These are phyloP conservation scores for Tenthredo scrophulariae DNA, from an alignment of 2,888 invertebrate species.

Conservation along the genomic window DNA sequence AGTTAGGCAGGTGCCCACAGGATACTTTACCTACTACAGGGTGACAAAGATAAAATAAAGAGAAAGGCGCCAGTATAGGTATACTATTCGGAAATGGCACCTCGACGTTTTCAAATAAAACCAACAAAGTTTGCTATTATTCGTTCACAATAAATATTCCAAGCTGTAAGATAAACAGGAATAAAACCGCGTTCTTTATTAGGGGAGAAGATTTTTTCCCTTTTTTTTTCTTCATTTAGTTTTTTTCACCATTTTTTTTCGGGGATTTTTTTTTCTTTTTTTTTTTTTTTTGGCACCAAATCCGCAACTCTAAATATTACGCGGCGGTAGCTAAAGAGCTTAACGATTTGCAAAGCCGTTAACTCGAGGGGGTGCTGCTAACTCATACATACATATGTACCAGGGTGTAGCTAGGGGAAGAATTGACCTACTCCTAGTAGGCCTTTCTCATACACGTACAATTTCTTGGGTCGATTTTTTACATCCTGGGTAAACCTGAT, in stretches of 20 bases:
- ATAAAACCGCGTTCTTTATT: neutral
- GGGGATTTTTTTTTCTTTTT: neutral
- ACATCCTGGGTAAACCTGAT: neutral
- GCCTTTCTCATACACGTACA: neutral
- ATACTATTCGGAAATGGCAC: neutral
- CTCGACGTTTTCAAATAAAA: neutral
- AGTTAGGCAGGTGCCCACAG: neutral
- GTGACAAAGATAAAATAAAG: neutral
- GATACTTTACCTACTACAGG: neutral
- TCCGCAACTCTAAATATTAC: conserved; percentile 19
- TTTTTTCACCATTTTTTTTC: neutral
- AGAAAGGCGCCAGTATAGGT: neutral
- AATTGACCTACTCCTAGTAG: neutral
- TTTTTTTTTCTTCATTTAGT: neutral
- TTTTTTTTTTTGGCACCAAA: neutral
- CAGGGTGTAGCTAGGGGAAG: neutral
- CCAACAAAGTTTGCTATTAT: neutral
- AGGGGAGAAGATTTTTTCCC: neutral
- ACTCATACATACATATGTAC: neutral
- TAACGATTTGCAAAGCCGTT: conserved; percentile 45
- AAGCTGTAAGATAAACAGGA: conserved; percentile 10
- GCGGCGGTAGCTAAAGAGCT: conserved; percentile 33
- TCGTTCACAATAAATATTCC: neutral
- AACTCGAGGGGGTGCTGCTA: conserved; percentile 12
- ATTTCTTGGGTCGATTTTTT: neutral